Conservation (phyloP, 2,797 vertebrate species). For the Margarornis squamiger region DNA sequence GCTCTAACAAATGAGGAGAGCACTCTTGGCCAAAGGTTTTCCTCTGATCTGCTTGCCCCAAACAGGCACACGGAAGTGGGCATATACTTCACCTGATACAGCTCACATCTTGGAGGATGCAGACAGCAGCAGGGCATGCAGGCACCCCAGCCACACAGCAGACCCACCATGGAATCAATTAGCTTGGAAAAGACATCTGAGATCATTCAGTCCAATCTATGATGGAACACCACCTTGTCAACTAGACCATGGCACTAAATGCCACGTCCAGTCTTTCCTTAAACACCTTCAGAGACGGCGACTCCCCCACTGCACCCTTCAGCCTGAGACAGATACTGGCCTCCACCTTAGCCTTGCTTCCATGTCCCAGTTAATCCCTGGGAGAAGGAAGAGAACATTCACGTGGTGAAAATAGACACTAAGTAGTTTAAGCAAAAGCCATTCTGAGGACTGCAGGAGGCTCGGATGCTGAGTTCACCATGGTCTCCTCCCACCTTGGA, state of each 20-base stretch:
- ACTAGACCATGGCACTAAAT: background rate
- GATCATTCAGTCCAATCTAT: rapidly evolving
- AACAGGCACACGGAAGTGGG: background rate
- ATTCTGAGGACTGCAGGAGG: background rate
- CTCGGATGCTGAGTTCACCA: background rate
- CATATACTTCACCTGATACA: background rate
- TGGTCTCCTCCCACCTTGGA: background rate
- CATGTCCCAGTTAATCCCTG: background rate
- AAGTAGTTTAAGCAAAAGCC: background rate
- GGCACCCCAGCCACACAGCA: background rate
- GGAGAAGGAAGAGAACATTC: background rate
- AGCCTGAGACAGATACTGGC: background rate
- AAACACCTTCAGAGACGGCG: background rate
- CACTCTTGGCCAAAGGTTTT: background rate
- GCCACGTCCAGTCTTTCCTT: background rate
- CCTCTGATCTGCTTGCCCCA: constrained; percentile 5
- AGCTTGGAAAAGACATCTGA: background rate
- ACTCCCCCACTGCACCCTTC: background rate
- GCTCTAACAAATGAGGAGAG: constrained; percentile 48
- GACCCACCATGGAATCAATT: background rate
- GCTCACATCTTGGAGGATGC: background rate
- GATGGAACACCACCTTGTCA: background rate
- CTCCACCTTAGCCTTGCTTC: background rate
- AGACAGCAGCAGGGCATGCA: background rate
- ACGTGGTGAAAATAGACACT: background rate